Base-by-base conservation (phyloP, 53 echinoderm and acorn worm genomes). In the Holothuria scabra region DNA sequence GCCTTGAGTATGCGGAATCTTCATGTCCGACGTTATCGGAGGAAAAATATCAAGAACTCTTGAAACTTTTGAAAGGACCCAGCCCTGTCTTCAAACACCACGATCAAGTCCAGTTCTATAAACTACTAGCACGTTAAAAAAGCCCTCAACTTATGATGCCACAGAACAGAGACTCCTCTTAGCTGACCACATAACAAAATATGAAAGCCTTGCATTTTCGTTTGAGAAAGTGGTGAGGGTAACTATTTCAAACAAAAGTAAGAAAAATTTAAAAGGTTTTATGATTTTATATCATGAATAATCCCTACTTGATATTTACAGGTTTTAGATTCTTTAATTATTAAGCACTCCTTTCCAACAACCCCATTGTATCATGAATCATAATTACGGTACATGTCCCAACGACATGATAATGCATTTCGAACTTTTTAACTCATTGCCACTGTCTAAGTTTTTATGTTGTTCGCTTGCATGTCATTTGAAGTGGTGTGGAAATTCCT, bases 71-170 rank as follows among this genome's bases (percentile, higher is more conserved):
- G 12, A 16, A 61, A n/a, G 61, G 61, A 61, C 61, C 22, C 61
- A 61, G 13, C 61, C 61, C 61, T 23, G 61, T 61, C 61, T 8
- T 61, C 61, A 61, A 61, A 26, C 61, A 61, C 61, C 61, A 61
- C 13, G 61, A 61, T 26, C 61, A 61, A 8, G 26, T 61, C 61
- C 61, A 61, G 61, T 61, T 61, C 26, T 61, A 61, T 26, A 61
- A 16, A 61, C 61, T 8, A 61, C 61, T 61, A 61, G 8, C 61
- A 61, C 61, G 13, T 16, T 61, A 61, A 16, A 7, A 6, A 12
- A 61, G 4, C 26, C 26, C 61, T 23, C 26, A 16, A 23, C 26
- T 23, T 61, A 61, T 26, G 22, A 61, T n/a, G 61, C n/a, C n/a
- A 44, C 44, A 44, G 5, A 44, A 44, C 5, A 44, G 44, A 10